Evolutionary conservation across 2,797 vertebrate genomes (phyloP).

Genomic region (Hipposideros larvatus): DNA sequence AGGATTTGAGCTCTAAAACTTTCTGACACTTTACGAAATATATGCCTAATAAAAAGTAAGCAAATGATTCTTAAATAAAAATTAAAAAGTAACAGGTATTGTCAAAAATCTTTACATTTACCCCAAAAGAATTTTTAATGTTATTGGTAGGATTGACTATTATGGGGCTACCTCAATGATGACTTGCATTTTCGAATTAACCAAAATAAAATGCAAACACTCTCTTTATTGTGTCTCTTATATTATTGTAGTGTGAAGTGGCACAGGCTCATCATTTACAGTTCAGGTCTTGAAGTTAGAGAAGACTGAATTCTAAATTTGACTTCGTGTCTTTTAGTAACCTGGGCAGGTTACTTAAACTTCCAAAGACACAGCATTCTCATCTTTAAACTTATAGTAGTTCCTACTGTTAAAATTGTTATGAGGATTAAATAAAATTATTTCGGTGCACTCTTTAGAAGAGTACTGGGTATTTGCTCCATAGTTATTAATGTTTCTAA

Average conservation of each 20-base stretch:
- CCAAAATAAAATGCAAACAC: not conserved
- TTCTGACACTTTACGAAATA: conserved; percentile 11
- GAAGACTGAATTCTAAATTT: not conserved
- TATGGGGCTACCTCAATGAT: not conserved
- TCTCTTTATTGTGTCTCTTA: not conserved
- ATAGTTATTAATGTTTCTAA: not conserved
- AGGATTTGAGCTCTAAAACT: not conserved
- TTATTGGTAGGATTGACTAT: not conserved
- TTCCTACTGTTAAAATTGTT: not conserved
- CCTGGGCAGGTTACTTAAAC: not conserved
- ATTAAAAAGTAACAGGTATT: not conserved
- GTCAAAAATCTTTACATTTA: not conserved
- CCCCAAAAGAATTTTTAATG: not conserved
- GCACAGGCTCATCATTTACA: not conserved
- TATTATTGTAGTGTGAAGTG: not conserved
- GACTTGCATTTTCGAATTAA: not conserved
- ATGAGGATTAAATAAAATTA: not conserved
- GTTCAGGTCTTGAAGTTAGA: not conserved
- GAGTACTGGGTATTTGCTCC: not conserved
- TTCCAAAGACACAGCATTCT: not conserved
- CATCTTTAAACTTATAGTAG: not conserved
- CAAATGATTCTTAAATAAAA: not conserved
- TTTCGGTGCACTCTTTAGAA: not conserved
- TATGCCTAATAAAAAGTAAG: not conserved
- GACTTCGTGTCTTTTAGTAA: not conserved